These are phyloP conservation scores for Tetramorium simillimum DNA, from an alignment of 1,140 invertebrate genomes.

Conservation along the genomic window DNA sequence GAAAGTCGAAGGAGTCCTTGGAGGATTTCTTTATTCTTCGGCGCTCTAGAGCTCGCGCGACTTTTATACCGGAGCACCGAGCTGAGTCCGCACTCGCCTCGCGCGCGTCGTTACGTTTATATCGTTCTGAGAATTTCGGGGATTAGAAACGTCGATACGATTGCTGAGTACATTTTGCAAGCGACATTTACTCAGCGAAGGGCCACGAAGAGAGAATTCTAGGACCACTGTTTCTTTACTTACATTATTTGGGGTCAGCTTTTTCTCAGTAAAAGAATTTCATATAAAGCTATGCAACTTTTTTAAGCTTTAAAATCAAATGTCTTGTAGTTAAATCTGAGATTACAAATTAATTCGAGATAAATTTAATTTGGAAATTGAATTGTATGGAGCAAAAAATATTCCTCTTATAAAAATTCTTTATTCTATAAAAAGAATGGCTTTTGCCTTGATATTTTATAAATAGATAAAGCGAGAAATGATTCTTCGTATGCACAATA, in stretches of 20 bases:
- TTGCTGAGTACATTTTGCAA: constrained; percentile 8
- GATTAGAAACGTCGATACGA: constrained; percentile 49
- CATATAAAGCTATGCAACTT: neutral
- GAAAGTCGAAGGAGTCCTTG: constrained; percentile 45
- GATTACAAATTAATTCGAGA: neutral
- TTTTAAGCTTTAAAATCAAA: neutral
- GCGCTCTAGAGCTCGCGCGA: neutral
- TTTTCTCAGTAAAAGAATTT: neutral
- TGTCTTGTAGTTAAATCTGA: neutral
- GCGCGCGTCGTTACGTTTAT: constrained; percentile 38
- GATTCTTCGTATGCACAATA: neutral
- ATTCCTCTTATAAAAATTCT: neutral
- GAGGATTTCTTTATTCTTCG: constrained; percentile 56
- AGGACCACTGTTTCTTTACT: neutral
- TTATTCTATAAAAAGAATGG: neutral
- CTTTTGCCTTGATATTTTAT: neutral
- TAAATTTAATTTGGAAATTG: neutral
- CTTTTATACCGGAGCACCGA: constrained; percentile 22
- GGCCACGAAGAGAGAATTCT: neutral
- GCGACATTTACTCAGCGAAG: neutral
- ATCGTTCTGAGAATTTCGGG: constrained; percentile 31
- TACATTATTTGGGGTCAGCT: neutral
- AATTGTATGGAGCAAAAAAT: neutral
- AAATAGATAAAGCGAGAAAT: neutral
- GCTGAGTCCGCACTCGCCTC: constrained; percentile 34